Conservation (phyloP, 2,888 invertebrate genomes). For the Pterobdella sp. region DNA sequence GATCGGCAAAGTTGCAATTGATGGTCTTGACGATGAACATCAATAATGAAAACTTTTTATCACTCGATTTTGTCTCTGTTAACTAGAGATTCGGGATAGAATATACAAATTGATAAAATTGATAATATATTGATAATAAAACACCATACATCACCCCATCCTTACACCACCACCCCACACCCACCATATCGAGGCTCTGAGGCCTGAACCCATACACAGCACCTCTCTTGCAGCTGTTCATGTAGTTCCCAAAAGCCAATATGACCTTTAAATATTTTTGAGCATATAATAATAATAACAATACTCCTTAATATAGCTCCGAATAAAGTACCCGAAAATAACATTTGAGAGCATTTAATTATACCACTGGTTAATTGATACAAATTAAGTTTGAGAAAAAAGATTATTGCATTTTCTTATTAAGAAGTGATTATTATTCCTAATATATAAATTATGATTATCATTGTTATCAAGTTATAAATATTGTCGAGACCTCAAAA, state of each 20-base stretch:
- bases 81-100: conserved; percentile 53
- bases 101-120: neutral
- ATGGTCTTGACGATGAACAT: conserved; percentile 91
- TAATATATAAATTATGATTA: no score
- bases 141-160: no score
- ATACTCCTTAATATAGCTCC: no score
- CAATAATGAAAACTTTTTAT: conserved; percentile 81
- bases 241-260: conserved; percentile 93
- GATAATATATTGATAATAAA: neutral
- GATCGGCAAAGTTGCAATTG: conserved; percentile 76
- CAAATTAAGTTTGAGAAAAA: neutral
- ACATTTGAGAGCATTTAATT: no score
- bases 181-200: conserved; percentile 78
- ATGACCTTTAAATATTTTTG: no score
- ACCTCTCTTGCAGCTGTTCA: conserved; percentile 92
- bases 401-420: no score
- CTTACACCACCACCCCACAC: no score
- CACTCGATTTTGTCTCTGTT: conserved; percentile 86
- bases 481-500: conserved; percentile 76
- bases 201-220: conserved; percentile 97
- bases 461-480: no score
- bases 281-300: no score
- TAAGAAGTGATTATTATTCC: no score
- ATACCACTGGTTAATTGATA: no score
- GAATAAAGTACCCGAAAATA: no score